Evolutionary conservation across 92 coral and sea anemone genomes (phyloP).

Genomic region (Epizoanthus rinbou): DNA sequence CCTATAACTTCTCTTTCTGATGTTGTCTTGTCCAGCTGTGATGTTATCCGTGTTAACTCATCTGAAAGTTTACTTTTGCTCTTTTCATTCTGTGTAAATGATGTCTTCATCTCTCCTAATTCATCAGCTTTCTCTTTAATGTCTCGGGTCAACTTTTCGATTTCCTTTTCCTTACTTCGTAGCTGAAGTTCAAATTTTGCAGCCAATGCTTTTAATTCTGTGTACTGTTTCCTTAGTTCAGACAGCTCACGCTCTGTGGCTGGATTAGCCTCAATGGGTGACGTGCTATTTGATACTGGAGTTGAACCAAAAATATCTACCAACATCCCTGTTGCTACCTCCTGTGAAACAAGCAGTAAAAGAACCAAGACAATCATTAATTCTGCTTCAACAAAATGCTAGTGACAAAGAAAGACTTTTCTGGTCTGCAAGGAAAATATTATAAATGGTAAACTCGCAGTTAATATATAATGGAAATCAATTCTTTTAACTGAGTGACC

Average conservation of each 20-base stretch:
- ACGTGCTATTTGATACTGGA: constrained; percentile 3
- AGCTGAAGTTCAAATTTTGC: constrained; percentile 64
- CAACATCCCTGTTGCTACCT: constrained; percentile 18
- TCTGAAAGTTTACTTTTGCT: constrained; percentile 46
- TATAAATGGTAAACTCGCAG: too few species aligned
- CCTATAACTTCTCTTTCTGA: constrained; percentile 64
- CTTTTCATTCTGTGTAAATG: constrained; percentile 51
- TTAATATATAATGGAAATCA: too few species aligned
- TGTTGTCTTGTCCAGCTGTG: constrained; percentile 65
- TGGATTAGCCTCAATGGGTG: constrained; percentile 15
- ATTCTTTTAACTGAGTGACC: too few species aligned
- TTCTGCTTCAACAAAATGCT: neutral
- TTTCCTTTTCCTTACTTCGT: constrained; percentile 58
- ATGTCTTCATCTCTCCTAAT: constrained; percentile 46
- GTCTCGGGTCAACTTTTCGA: constrained; percentile 45
- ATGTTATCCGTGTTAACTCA: constrained; percentile 48
- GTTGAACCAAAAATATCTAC: constrained; percentile 18
- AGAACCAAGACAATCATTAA: neutral
- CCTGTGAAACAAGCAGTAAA: constrained; percentile 16
- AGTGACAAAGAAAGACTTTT: neutral
- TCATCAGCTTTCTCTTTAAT: constrained; percentile 66
- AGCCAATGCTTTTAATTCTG: constrained; percentile 45
- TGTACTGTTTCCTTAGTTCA: constrained; percentile 36
- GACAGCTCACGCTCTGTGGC: constrained; percentile 21
- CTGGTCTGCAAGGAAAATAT: neutral